Evolutionary conservation across 2,113 vertebrate genomes (phyloP), one percentile per base, ranked within the genome.

Genomic region (Melanerpes aurifrons): DNA sequence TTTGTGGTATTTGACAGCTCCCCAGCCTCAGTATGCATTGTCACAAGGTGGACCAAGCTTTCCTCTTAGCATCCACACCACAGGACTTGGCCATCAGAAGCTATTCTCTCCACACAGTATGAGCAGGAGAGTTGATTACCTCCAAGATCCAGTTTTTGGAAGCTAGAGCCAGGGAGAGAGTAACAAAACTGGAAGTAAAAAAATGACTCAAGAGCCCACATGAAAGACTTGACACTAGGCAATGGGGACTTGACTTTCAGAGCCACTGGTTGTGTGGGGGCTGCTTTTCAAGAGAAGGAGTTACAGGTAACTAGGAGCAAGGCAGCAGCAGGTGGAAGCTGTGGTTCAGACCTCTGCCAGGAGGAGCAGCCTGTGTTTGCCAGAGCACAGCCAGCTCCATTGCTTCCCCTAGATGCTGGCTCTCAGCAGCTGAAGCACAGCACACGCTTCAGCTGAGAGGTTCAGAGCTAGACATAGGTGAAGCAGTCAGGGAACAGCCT

Each of bases 191-290:
- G 86, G 73, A 94, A 95, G 71, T 57, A 86, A 89, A 93, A 85
- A 85, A 70, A 74, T 95, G 0, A 95, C 78, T 97, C 90, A 86
- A 31, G 70, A 93, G 62, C 64, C 92, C 95, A 96, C 95, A 97
- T 94, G 61, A 96, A 95, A 95, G 88, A 31, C 9, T 76, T 76
- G 90, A 93, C 29, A 63, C 70, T 69, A 84, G 80, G 35, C 82
- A 93, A 5, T 24, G 40, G 35, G 40, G 81, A 82, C 28, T 15
- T 91, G 40, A 82, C 37, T 21, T 29, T 43, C 89, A 69, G 47
- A 82, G 25, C 11, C 7, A 7, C 61, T 64, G 24, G 50, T 53
- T 50, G 48, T 50, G 20, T 50, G 48, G 48, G 20, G 48, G 48
- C 5, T 50, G 8, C 20, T 50, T 50, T 50, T 21, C 4, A 50